Conservation (phyloP, 2,888 invertebrate genomes). For the Philaethria dido region DNA sequence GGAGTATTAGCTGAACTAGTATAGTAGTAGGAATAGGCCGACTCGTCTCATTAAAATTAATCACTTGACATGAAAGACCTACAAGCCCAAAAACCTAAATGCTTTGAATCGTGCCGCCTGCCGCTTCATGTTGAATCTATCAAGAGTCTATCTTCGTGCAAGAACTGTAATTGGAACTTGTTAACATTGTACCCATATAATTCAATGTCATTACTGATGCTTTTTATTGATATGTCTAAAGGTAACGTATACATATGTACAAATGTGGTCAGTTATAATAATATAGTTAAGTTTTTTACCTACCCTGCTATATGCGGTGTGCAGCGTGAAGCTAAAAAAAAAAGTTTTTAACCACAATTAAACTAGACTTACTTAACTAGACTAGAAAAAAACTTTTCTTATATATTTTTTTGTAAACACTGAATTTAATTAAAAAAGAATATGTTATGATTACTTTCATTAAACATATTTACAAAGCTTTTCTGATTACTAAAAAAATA, state of each 20-base stretch:
- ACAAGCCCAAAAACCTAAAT: slow-evolving; percentile 38
- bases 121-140: slow-evolving; percentile 17
- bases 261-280: too few species aligned
- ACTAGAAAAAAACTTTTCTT: too few species aligned
- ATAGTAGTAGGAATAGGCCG: slow-evolving; percentile 3
- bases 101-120: slow-evolving; percentile 26
- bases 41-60: slow-evolving; percentile 34
- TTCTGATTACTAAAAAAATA: not conserved
- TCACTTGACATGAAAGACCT: slow-evolving; percentile 34
- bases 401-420: too few species aligned
- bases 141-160: slow-evolving; percentile 14
- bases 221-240: not conserved
- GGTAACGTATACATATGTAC: not conserved
- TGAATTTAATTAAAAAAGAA: not conserved
- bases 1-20: slow-evolving; percentile 4
- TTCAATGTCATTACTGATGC: slow-evolving; percentile 10
- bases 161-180: slow-evolving; percentile 29
- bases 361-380: too few species aligned
- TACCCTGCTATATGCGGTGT: too few species aligned
- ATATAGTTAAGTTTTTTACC: too few species aligned
- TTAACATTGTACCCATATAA: slow-evolving; percentile 20
- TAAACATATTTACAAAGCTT: not conserved
- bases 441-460: not conserved
- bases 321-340: too few species aligned
- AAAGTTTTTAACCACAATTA: too few species aligned